Percentiles rank a stretch among this genome's conserved stretches.
These are phyloP conservation scores for Silurus glanis DNA, from an alignment of 2,113 vertebrate genomes.

Conservation along the genomic window DNA sequence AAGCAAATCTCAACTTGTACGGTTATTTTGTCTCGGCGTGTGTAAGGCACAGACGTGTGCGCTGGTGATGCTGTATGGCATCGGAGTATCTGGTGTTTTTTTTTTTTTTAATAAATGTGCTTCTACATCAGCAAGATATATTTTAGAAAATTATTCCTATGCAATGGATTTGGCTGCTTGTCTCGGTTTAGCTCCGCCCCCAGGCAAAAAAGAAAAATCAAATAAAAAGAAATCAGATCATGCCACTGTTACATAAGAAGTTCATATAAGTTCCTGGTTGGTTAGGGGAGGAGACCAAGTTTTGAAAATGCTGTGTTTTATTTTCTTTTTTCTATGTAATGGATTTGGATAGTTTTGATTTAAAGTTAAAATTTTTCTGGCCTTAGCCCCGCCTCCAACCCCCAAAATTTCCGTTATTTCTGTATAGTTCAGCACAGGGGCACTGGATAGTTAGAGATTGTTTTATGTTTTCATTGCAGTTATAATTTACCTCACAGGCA, in stretches of 20 bases:
- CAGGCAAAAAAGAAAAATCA: neutral
- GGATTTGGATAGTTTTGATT: too few species aligned
- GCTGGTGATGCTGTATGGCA: neutral
- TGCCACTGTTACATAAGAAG: too few species aligned
- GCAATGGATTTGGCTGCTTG: neutral
- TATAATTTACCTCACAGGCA: neutral
- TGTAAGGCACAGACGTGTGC: conserved; percentile 11
- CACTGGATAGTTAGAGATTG: too few species aligned
- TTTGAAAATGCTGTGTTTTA: too few species aligned
- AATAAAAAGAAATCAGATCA: neutral
- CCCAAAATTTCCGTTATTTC: too few species aligned
- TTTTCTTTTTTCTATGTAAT: too few species aligned
- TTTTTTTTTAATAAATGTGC: neutral
- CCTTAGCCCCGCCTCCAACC: too few species aligned
- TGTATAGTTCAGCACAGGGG: too few species aligned
- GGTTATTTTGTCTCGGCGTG: neutral
- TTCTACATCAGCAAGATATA: neutral
- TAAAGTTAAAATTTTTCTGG: too few species aligned
- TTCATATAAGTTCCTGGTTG: too few species aligned
- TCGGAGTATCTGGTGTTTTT: neutral
- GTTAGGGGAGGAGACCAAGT: too few species aligned
- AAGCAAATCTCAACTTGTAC: neutral
- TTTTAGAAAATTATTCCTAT: neutral
- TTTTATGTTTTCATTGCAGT: neutral
- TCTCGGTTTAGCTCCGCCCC: neutral